A percentile compares a stretch with the other conserved stretches of the same genome.
phyloP scores from a whole-genome alignment of 2,797 vertebrate species.

The Eulemur rubriventer region DNA sequence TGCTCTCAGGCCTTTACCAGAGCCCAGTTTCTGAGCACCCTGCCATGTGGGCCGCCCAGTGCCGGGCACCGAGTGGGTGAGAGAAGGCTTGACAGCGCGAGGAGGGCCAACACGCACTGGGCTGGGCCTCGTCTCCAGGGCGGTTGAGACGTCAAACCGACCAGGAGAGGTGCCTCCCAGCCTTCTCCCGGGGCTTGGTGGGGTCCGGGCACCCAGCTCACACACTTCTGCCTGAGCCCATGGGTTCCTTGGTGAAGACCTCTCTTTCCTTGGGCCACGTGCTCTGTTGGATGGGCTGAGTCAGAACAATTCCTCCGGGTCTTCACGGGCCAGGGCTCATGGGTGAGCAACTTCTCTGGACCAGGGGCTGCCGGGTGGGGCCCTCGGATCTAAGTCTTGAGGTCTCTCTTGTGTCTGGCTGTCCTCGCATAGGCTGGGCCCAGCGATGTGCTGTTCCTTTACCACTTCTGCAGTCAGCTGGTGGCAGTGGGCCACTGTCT shows the following conservation, averaged over 20 bases:
- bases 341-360: neutral
- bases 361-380: rapidly evolving
- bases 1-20: neutral
- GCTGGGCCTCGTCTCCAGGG: neutral
- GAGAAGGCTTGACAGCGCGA: neutral
- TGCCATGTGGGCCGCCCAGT: neutral
- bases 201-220: rapidly evolving
- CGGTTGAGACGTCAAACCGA: neutral
- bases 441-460: rapidly evolving
- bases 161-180: neutral
- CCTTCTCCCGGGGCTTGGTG: no score
- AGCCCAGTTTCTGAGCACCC: neutral
- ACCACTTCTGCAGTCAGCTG: neutral
- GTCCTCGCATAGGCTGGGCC: rapidly evolving
- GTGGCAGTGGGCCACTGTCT: neutral
- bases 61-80: rapidly evolving
- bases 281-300: neutral
- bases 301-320: neutral
- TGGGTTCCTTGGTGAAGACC: neutral
- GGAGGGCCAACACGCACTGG: rapidly evolving
- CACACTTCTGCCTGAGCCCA: neutral
- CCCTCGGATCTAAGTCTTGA: neutral
- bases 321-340: no score
- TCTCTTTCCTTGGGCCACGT: neutral
- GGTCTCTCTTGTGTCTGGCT: neutral